A percentile compares a stretch with the other conserved stretches of the same genome.
phyloP scores from a whole-genome alignment of 2,888 invertebrate genomes.

The Drosophila aldrichi region DNA sequence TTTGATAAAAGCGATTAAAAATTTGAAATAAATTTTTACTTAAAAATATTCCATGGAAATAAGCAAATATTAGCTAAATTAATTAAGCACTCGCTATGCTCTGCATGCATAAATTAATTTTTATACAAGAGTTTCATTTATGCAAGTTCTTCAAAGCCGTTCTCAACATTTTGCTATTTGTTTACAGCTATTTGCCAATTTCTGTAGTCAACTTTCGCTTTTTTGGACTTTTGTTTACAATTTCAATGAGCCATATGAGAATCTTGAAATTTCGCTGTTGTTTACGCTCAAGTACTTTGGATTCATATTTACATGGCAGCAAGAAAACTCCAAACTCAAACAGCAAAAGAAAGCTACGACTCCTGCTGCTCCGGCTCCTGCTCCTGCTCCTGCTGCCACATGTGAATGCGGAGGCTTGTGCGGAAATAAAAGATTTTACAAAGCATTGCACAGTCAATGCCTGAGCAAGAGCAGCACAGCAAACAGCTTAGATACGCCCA shows the following conservation, averaged over 20 bases:
- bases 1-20: background rate
- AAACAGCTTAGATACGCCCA: conserved; percentile 64
- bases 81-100: background rate
- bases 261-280: conserved; percentile 38
- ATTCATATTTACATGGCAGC: conserved; percentile 67
- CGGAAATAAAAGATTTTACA: conserved; percentile 79
- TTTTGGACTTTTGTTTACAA: conserved; percentile 12
- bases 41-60: background rate
- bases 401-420: conserved; percentile 17
- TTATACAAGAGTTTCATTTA: background rate
- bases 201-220: background rate
- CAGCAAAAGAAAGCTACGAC: conserved; percentile 16
- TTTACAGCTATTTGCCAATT: background rate
- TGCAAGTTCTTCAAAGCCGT: background rate
- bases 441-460: conserved; percentile 70
- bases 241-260: conserved; percentile 50
- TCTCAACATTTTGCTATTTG: background rate
- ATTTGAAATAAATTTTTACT: background rate
- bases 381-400: conserved; percentile 32
- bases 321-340: conserved; percentile 50
- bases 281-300: conserved; percentile 64
- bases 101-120: background rate
- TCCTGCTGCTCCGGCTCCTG: conserved; percentile 5
- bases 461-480: conserved; percentile 39
- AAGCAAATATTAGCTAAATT: background rate